These are phyloP conservation scores for Myotis yumanensis DNA, from an alignment of 2,113 vertebrate species.

Conservation along the genomic window DNA sequence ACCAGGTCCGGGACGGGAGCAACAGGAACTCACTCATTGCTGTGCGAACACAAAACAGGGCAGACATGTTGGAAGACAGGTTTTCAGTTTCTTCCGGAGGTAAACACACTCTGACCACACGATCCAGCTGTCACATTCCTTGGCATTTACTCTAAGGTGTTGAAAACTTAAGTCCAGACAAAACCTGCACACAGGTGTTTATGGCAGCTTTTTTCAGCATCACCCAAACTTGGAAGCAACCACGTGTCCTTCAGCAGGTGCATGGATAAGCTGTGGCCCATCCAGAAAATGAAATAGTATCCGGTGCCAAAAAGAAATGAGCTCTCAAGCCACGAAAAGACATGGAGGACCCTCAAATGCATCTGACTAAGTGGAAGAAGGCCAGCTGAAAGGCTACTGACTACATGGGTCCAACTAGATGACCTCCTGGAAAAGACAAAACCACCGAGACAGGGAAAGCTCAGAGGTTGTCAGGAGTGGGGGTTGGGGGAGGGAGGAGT, in stretches of 20 bases:
- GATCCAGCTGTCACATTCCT: background rate
- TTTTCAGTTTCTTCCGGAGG: background rate
- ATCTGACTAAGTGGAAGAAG: background rate
- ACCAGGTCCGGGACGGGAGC: background rate
- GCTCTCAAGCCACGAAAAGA: background rate
- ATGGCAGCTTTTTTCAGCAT: background rate
- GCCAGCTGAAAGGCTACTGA: background rate
- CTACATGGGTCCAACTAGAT: background rate
- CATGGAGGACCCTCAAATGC: background rate
- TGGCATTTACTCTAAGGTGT: background rate
- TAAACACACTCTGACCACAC: background rate
- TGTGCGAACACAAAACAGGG: background rate
- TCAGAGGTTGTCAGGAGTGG: background rate
- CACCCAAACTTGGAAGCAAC: background rate
- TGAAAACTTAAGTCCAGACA: background rate
- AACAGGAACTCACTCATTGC: rapidly evolving
- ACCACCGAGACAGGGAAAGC: background rate
- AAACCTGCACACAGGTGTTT: background rate
- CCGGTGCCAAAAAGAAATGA: background rate
- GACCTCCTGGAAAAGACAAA: background rate
- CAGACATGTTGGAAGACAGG: background rate
- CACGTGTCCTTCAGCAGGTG: background rate
- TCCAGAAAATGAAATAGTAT: background rate
- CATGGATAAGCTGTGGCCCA: background rate
- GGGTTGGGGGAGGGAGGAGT: background rate